Conservation (phyloP, 2,797 vertebrate species). For the Helarctos malayanus region DNA sequence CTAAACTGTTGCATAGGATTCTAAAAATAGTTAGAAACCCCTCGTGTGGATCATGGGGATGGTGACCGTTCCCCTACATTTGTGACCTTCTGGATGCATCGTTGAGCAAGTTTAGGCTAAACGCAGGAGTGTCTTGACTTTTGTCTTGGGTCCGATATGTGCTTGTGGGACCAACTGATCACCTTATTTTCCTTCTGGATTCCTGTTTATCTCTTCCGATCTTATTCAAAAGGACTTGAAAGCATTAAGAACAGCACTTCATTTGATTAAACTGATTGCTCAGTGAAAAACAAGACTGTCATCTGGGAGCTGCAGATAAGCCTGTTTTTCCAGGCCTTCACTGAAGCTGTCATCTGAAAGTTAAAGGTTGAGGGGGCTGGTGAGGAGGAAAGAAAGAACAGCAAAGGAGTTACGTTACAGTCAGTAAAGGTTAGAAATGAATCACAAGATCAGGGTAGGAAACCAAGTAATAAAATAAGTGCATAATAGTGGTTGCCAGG, state of each 20-base stretch:
- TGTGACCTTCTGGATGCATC: conserved; percentile 32
- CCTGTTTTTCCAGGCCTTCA: conserved; percentile 14
- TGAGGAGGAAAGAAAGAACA: fast-evolving
- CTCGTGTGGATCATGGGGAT: fast-evolving
- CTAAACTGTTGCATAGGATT: fast-evolving
- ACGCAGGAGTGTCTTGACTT: conserved; percentile 64
- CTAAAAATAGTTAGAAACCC: background rate
- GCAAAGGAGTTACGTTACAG: background rate
- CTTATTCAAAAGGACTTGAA: conserved; percentile 64
- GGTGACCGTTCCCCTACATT: background rate
- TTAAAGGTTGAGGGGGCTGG: background rate
- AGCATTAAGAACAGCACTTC: background rate
- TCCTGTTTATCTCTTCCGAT: conserved; percentile 55
- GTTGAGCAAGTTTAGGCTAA: conserved; percentile 72
- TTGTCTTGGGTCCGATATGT: conserved; percentile 67
- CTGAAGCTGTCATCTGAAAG: conserved; percentile 1
- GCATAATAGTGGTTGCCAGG: conserved; percentile 48
- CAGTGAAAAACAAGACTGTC: background rate
- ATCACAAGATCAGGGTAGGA: conserved; percentile 61
- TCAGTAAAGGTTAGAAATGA: conserved; percentile 50
- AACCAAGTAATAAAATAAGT: conserved; percentile 71
- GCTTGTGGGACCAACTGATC: background rate
- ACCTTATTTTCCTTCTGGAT: background rate
- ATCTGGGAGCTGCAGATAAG: background rate
- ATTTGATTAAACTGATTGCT: background rate